Evolutionary conservation across 2,888 invertebrate species (phyloP), one percentile per base, ranked within the genome.

Genomic region (Zygogramma bicolorata): DNA sequence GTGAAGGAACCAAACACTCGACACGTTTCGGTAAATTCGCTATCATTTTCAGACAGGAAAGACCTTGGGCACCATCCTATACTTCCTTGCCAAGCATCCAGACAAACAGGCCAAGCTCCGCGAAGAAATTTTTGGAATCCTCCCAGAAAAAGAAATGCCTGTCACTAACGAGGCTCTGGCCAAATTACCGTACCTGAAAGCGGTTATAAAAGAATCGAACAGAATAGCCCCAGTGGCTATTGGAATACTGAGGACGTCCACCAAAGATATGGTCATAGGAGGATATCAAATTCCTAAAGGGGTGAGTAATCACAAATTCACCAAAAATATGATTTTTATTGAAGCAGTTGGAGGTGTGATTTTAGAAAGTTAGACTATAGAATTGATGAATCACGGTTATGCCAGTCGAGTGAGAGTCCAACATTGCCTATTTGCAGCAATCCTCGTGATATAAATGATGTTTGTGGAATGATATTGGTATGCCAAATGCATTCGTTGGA

Each of bases 121-220:
- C 62, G 68, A 86, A 40, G 89, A 90, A 83, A 73, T 87, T 2
- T 74, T 53, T 29, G 68, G 68, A 61, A 71, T 81, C 20, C 77
- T 86, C 38, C 82, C 83, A 57, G 75, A 76, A 13, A 83, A 83
- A 58, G 75, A 81, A 34, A 81, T 82, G 20, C 79, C 79, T 3
- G 79, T 89, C 2, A 87, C 86, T 2, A 80, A 85, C 13, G 85
- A 87, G 13, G 79, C 82, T 27, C 76, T 89, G 29, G 80, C 82
- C 53, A 81, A 85, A 31, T 77, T 88, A 49, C 83, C 84, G 1
- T 92, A 92, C 78, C 84, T 93, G 7, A 90, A 89, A 81, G 92
- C 92, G 1, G 91, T 91, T 77, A 84, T 93, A 4, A 93, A 92
- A 81, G 93, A 93, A 84, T 86, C 90, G 0, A 85, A 90, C 57